Evolutionary conservation across 2,888 invertebrate species (phyloP).

Genomic region (Chrysotoxum bicinctum): DNA sequence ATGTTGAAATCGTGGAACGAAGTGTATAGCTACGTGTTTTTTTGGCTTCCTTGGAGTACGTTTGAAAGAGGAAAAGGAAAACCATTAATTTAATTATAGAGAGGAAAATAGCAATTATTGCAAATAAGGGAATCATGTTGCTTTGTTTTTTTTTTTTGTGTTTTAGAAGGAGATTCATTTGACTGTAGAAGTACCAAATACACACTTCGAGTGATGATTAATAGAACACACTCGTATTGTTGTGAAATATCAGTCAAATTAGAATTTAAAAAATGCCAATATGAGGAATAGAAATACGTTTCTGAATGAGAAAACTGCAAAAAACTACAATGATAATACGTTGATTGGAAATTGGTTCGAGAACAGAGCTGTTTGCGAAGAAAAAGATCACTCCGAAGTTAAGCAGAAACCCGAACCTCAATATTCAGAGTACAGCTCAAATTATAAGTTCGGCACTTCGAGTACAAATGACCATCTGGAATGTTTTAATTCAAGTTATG

Average conservation of each 20-base stretch:
- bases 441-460: background rate
- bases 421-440: conserved; percentile 19
- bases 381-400: background rate
- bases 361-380: conserved; percentile 61
- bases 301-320: conserved; percentile 48
- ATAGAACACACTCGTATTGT: too few species aligned
- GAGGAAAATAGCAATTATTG: background rate
- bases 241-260: too few species aligned
- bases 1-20: background rate
- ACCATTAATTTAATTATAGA: background rate
- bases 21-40: background rate
- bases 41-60: background rate
- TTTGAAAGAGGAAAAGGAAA: background rate
- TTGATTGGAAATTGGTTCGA: conserved; percentile 76
- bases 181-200: background rate
- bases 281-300: conserved; percentile 50
- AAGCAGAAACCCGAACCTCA: background rate
- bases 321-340: conserved; percentile 67
- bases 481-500: conserved; percentile 28
- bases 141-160: background rate
- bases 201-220: background rate
- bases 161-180: background rate
- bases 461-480: background rate
- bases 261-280: too few species aligned
- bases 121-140: background rate